Evolutionary conservation across 1,140 invertebrate species (phyloP).

Genomic region (Onthophagus taurus): DNA sequence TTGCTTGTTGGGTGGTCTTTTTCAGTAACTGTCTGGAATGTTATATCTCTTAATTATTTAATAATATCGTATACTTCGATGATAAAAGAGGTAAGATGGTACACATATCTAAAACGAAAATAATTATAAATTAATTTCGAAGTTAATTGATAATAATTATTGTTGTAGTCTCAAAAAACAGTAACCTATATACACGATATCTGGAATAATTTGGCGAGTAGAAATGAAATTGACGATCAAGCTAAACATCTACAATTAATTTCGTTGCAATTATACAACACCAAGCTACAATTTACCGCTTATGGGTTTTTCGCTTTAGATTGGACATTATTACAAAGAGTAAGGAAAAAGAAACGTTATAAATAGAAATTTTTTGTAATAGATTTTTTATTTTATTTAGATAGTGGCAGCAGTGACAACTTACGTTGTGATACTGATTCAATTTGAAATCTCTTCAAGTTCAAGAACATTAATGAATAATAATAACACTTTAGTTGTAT

Average conservation of each 20-base stretch:
- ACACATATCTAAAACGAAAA: too few relatives aligned
- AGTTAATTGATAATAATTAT: too few relatives aligned
- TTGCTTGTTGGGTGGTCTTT: too few relatives aligned
- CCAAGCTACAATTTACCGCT: constrained; percentile 17
- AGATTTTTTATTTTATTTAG: constrained; percentile 6
- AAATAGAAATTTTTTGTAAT: not conserved
- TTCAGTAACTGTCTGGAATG: too few relatives aligned
- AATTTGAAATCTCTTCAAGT: constrained; percentile 13
- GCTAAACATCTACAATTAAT: constrained; percentile 17
- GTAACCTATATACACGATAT: constrained; percentile 18
- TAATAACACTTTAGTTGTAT: too few relatives aligned
- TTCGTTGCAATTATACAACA: constrained; percentile 15
- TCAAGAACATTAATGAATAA: too few relatives aligned
- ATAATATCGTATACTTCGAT: too few relatives aligned
- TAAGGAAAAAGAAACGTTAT: constrained; percentile 6
- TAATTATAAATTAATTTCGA: too few relatives aligned
- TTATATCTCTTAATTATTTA: too few relatives aligned
- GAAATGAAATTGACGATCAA: constrained; percentile 8
- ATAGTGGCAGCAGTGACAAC: constrained; percentile 15
- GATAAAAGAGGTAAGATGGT: too few relatives aligned
- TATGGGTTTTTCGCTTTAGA: constrained; percentile 18
- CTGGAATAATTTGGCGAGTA: constrained; percentile 19
- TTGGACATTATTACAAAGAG: constrained; percentile 19
- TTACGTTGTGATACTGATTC: constrained; percentile 15
- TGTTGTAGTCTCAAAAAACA: constrained; percentile 17